Evolutionary conservation across 2,797 vertebrate species (phyloP).

Genomic region (Sebastes itinus): DNA sequence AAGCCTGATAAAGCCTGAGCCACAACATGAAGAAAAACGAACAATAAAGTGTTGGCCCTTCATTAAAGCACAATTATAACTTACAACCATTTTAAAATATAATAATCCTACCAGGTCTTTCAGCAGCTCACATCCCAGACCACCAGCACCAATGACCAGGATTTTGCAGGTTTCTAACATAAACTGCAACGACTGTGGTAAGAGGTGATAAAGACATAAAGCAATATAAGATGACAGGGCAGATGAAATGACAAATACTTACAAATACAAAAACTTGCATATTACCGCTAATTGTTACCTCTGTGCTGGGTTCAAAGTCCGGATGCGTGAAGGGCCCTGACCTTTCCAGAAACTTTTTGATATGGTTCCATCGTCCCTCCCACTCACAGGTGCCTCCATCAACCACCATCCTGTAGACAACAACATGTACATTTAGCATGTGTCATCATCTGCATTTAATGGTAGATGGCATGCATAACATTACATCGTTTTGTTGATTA

Average conservation of each 20-base stretch:
- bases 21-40: not conserved
- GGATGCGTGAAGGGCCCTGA: constrained; percentile 95
- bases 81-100: not conserved
- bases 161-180: constrained; percentile 92
- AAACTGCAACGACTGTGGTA: constrained; percentile 88
- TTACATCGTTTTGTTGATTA: not conserved
- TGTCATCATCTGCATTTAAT: not conserved
- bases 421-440: not conserved
- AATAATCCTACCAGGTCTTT: constrained; percentile 90
- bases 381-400: constrained; percentile 91
- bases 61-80: constrained; percentile 57
- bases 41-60: not conserved
- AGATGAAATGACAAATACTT: not conserved
- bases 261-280: not conserved
- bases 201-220: constrained; percentile 4
- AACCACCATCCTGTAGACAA: constrained; percentile 91
- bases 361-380: constrained; percentile 95
- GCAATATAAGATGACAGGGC: not conserved
- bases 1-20: constrained; percentile 89
- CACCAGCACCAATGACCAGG: constrained; percentile 93
- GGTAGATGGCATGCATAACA: not conserved
- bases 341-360: constrained; percentile 95
- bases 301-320: constrained; percentile 94
- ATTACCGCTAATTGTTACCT: constrained; percentile 81
- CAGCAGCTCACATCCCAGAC: constrained; percentile 94